Conservation (phyloP, 2,797 vertebrate genomes). For the Yasuhikotakia modesta region DNA sequence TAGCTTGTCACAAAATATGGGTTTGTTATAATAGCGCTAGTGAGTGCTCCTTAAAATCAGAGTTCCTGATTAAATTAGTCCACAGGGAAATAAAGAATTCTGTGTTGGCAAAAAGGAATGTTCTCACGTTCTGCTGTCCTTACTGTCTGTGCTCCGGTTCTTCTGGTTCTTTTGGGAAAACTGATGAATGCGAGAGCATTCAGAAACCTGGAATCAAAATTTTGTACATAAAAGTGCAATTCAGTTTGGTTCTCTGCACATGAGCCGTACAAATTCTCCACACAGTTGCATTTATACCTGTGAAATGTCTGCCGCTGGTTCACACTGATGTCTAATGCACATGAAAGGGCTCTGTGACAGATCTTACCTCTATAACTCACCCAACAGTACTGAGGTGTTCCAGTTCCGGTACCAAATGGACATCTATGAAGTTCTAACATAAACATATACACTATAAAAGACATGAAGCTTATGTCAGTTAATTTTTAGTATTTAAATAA, state of each 20-base stretch:
- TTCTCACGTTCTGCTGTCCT: too few species aligned
- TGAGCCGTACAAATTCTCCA: not conserved
- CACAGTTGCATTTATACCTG: not conserved
- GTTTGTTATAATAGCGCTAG: constrained; percentile 19
- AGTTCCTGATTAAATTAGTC: constrained; percentile 24
- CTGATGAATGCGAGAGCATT: too few species aligned
- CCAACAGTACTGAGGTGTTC: not conserved
- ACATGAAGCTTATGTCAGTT: not conserved
- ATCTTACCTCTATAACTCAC: not conserved
- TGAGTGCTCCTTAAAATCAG: constrained; percentile 10
- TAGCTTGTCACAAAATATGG: not conserved
- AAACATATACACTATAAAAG: constrained; percentile 2
- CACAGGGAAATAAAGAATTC: constrained; percentile 1
- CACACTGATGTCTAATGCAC: not conserved
- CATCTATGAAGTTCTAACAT: constrained; percentile 13
- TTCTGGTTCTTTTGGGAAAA: too few species aligned
- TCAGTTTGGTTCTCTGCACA: not conserved
- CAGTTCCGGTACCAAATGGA: not conserved
- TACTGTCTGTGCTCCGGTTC: too few species aligned
- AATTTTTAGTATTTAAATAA: constrained; percentile 42
- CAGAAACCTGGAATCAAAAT: too few species aligned
- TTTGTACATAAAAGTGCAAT: too few species aligned
- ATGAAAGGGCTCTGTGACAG: not conserved
- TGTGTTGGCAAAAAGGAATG: not conserved
- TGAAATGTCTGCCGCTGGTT: not conserved